phyloP scores from a whole-genome alignment of 2,888 invertebrate species.

The Chymomyza amoena region DNA sequence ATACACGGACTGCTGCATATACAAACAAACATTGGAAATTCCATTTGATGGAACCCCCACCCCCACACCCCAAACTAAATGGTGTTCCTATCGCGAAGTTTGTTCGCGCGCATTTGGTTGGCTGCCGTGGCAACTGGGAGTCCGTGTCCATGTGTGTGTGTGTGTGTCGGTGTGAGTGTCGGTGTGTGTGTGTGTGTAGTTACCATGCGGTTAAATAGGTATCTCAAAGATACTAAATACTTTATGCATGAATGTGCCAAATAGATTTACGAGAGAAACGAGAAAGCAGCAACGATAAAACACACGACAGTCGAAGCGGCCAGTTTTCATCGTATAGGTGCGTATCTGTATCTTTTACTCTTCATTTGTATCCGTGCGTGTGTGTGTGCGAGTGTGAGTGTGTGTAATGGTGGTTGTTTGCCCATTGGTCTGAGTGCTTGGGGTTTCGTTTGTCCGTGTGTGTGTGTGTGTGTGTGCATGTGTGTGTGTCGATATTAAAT shows the following conservation, averaged over 20 bases:
- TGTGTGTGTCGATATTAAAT: constrained; percentile 69
- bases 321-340: neutral
- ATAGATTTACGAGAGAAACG: constrained; percentile 71
- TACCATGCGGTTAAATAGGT: constrained; percentile 72
- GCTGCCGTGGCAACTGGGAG: constrained; percentile 62
- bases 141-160: constrained; percentile 30
- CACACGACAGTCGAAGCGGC: no score
- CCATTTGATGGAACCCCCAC: constrained; percentile 11
- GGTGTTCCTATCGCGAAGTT: no score
- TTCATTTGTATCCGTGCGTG: constrained; percentile 3
- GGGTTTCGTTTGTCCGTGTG: neutral
- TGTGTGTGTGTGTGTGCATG: constrained; percentile 11
- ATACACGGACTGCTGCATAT: constrained; percentile 1
- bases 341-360: no score
- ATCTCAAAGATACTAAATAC: constrained; percentile 75
- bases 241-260: constrained; percentile 75
- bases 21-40: constrained; percentile 45
- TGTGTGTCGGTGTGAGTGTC: constrained; percentile 25
- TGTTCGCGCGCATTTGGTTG: constrained; percentile 60
- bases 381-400: constrained; percentile 19
- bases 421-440: neutral
- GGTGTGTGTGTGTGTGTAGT: constrained; percentile 55
- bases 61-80: no score
- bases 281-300: constrained; percentile 21
- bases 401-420: constrained; percentile 8